These are phyloP conservation scores for Gasterosteus aculeatus DNA, from an alignment of 2,113 vertebrate genomes.

Conservation along the genomic window DNA sequence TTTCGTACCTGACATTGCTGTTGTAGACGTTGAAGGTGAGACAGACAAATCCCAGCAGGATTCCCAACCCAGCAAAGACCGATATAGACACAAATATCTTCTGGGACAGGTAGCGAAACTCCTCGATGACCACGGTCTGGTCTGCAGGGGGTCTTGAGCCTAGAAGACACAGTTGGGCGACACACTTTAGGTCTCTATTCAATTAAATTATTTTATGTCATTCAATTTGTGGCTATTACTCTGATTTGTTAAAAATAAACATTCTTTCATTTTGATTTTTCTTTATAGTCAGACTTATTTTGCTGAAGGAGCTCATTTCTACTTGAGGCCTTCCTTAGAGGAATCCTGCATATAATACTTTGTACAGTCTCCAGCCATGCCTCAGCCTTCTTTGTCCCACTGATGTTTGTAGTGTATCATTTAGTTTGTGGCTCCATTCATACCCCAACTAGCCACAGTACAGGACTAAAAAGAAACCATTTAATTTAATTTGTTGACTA, in stretches of 20 bases:
- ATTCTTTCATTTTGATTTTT: too few relatives aligned
- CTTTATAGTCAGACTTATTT: too few relatives aligned
- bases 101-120: constrained; percentile 92
- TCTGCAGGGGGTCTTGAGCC: constrained; percentile 88
- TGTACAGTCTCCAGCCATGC: not conserved
- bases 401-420: constrained; percentile 10
- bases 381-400: not conserved
- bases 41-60: constrained; percentile 90
- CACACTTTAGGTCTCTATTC: too few relatives aligned
- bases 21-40: constrained; percentile 97
- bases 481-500: constrained; percentile 15
- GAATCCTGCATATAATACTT: too few relatives aligned
- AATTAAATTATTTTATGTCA: too few relatives aligned
- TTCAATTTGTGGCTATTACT: too few relatives aligned
- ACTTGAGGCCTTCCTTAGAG: too few relatives aligned
- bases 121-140: constrained; percentile 91
- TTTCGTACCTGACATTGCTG: constrained; percentile 89
- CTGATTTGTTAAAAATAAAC: too few relatives aligned
- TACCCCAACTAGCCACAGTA: not conserved
- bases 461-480: not conserved
- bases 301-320: too few relatives aligned
- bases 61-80: constrained; percentile 88
- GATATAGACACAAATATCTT: constrained; percentile 93
- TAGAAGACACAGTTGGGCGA: constrained; percentile 43
- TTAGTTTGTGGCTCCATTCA: constrained; percentile 9